These are phyloP conservation scores for Epicauta chinensis DNA, from an alignment of 1,140 invertebrate genomes.

Conservation along the genomic window DNA sequence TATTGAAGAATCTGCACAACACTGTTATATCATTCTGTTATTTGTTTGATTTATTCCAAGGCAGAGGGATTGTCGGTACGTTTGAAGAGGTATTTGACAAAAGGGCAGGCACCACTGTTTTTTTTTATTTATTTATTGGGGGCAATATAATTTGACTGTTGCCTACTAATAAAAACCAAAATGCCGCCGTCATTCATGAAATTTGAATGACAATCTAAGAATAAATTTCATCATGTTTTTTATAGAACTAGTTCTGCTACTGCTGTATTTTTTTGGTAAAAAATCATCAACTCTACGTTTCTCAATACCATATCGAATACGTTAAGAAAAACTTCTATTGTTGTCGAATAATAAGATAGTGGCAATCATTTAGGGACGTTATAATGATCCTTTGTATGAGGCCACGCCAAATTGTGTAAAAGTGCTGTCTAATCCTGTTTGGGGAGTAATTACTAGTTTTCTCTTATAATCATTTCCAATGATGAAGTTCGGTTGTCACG, in stretches of 20 bases:
- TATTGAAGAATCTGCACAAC: slow-evolving; percentile 24
- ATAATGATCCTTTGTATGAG: slow-evolving; percentile 20
- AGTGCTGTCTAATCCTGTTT: slow-evolving; percentile 21
- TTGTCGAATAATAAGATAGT: slow-evolving; percentile 19
- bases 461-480: slow-evolving; percentile 19
- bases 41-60: slow-evolving; percentile 28
- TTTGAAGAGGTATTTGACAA: slow-evolving; percentile 20
- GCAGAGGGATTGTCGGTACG: slow-evolving; percentile 12
- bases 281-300: no score
- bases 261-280: no score
- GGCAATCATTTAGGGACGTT: slow-evolving; percentile 19
- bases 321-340: slow-evolving; percentile 12
- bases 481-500: slow-evolving; percentile 18
- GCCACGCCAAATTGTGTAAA: slow-evolving; percentile 20
- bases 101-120: slow-evolving; percentile 9
- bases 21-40: slow-evolving; percentile 25
- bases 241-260: no score
- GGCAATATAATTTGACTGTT: slow-evolving; percentile 7
- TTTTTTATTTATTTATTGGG: no score
- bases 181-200: no score
- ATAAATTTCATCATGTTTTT: no score
- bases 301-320: no score
- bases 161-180: no score
- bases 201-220: no score
- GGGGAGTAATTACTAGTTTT: slow-evolving; percentile 18